phyloP scores from a whole-genome alignment of 2,113 vertebrate genomes.

The Aldabrachelys gigantea region DNA sequence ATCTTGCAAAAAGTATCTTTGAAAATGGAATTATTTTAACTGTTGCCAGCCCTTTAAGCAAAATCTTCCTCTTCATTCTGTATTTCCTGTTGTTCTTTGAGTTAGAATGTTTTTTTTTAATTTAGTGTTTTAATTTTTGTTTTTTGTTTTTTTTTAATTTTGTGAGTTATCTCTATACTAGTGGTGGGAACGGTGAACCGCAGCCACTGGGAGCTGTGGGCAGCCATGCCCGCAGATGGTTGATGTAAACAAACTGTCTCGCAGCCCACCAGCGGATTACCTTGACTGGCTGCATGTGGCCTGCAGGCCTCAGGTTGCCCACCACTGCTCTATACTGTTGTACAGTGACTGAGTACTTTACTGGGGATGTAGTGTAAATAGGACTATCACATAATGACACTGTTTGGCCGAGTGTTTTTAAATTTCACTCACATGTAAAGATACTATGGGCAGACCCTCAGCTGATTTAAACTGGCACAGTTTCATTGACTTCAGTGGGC shows the following conservation, averaged over 20 bases:
- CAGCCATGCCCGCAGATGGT: too few relatives aligned
- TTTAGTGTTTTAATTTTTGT: background rate
- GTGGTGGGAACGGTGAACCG: too few relatives aligned
- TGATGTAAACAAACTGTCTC: too few relatives aligned
- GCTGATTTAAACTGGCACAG: background rate
- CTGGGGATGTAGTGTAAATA: background rate
- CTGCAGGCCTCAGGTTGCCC: too few relatives aligned
- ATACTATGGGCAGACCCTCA: background rate
- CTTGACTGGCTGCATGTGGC: too few relatives aligned
- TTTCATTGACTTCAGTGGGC: background rate
- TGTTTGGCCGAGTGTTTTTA: background rate
- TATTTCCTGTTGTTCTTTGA: background rate
- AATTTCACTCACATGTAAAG: background rate
- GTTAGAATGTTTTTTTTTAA: background rate
- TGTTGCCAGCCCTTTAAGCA: background rate
- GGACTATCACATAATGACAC: background rate
- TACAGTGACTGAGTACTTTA: background rate
- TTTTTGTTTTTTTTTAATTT: background rate
- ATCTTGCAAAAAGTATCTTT: background rate
- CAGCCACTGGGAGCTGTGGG: too few relatives aligned
- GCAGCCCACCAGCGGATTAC: too few relatives aligned
- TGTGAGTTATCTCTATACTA: background rate
- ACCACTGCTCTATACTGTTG: background rate
- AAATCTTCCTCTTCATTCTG: background rate
- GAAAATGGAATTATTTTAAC: background rate